Evolutionary conservation across 2,888 invertebrate species (phyloP), one percentile per base, ranked within the genome.

Genomic region (Apotomis betuletana): DNA sequence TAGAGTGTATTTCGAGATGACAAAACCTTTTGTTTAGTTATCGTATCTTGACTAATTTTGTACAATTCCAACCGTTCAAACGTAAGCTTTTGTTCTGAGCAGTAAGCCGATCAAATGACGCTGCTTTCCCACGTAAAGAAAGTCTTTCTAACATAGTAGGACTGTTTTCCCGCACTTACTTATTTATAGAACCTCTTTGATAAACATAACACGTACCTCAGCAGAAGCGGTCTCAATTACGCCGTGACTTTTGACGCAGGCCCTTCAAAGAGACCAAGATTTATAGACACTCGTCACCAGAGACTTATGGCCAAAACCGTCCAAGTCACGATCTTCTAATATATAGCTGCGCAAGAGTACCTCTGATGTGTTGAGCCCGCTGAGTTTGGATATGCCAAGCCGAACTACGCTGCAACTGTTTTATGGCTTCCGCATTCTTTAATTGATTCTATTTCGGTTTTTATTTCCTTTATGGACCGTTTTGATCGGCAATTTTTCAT

Each of bases 371-470:
- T 81, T 83, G 78, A 78, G 77, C 79, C 74, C 76, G 77, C 81
- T 82, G 77, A 78, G 77, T 79, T 74, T 76, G 77, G 79, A 75
- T 75, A 75, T 75, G 74, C 76, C 70, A 75, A 78, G 74, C 76
- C 69, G 75, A 77, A 74, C 77, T 73, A 74, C 76, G 74, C 76
- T 74, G 79, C 74, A 77, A 76, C 87, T 87, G 87, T 79, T 89
- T 87, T 85, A 86, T 86, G 81, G 90, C 90, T 90, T 90, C 90
- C 90, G 89, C 86, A 84, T 89, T 87, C 88, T 85, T 83, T 79
- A 81, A 87, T 88, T 86, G 80, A 78, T 79, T 86, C 88, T 90
- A 89, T 89, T 90, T 86, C 75, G 77, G 83, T 81, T 81, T 85
- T 84, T 83, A 85, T 87, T 81, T 85, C 83, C 73, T 85, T 86